A percentile compares a stretch with the other conserved stretches of the same genome.
These are phyloP conservation scores for Bubo scandiacus DNA, from an alignment of 2,113 vertebrate genomes.

Conservation along the genomic window DNA sequence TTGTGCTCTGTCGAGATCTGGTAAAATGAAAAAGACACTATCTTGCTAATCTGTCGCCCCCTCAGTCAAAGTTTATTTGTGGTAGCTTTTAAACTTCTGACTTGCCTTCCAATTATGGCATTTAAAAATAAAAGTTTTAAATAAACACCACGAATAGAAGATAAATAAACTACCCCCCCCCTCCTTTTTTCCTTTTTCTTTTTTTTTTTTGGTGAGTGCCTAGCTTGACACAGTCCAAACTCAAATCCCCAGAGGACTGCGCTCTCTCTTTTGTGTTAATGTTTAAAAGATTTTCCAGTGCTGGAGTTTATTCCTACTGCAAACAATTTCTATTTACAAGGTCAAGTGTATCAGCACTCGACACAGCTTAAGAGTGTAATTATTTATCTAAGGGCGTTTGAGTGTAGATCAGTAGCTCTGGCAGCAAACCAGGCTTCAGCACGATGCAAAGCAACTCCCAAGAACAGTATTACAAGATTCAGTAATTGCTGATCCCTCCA, in stretches of 20 bases:
- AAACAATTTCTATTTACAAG: constrained; percentile 92
- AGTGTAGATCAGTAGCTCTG: constrained; percentile 85
- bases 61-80: constrained; percentile 82
- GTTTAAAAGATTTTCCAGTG: constrained; percentile 85
- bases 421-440: constrained; percentile 78
- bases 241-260: constrained; percentile 80
- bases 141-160: constrained; percentile 85
- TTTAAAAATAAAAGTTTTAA: constrained; percentile 83
- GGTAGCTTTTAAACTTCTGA: constrained; percentile 79
- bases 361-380: constrained; percentile 86
- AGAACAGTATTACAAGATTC: constrained; percentile 74
- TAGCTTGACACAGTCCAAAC: constrained; percentile 76
- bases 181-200: not conserved
- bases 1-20: constrained; percentile 59
- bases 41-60: constrained; percentile 73
- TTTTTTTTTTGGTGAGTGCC: constrained; percentile 58
- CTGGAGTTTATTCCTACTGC: constrained; percentile 84
- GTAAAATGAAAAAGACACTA: constrained; percentile 74
- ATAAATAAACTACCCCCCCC: constrained; percentile 81
- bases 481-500: constrained; percentile 73
- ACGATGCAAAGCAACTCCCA: constrained; percentile 72
- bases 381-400: constrained; percentile 88
- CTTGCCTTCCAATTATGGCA: constrained; percentile 72
- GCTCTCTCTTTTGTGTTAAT: constrained; percentile 82
- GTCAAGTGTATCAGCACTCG: constrained; percentile 87